phyloP scores from a whole-genome alignment of 2,888 invertebrate genomes.

The Augochlorella aurata region DNA sequence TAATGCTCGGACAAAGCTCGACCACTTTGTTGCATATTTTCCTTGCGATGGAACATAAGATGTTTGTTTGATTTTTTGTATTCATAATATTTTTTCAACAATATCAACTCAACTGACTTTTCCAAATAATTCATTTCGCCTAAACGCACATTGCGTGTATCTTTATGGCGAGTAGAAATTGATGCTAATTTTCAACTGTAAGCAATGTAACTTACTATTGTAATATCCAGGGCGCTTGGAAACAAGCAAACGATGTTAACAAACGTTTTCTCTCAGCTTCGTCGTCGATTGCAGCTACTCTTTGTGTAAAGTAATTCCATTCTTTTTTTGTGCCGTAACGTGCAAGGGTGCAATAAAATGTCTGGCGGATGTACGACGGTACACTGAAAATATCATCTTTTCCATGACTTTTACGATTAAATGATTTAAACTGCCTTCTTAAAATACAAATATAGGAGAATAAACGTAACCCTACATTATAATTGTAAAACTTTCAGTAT shows the following conservation, averaged over 20 bases:
- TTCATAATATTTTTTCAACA: too few species aligned
- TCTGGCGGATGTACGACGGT: slow-evolving; percentile 70
- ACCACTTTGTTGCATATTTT: too few species aligned
- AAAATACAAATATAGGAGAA: background rate
- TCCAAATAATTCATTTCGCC: too few species aligned
- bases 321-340: slow-evolving; percentile 72
- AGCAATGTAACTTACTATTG: slow-evolving; percentile 72
- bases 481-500: too few species aligned
- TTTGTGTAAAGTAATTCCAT: slow-evolving; percentile 71
- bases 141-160: background rate
- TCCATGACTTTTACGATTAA: background rate
- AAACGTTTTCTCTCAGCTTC: slow-evolving; percentile 73
- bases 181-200: background rate
- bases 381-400: slow-evolving; percentile 62
- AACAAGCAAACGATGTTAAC: slow-evolving; percentile 76
- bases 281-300: slow-evolving; percentile 61
- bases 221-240: slow-evolving; percentile 75
- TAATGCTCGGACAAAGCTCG: too few species aligned
- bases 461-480: too few species aligned
- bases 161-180: background rate
- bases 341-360: slow-evolving; percentile 74
- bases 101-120: too few species aligned
- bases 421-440: background rate
- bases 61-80: too few species aligned
- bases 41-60: too few species aligned